Base-by-base conservation (phyloP, 2,888 invertebrate species). In the Zaprionus lineosus region DNA sequence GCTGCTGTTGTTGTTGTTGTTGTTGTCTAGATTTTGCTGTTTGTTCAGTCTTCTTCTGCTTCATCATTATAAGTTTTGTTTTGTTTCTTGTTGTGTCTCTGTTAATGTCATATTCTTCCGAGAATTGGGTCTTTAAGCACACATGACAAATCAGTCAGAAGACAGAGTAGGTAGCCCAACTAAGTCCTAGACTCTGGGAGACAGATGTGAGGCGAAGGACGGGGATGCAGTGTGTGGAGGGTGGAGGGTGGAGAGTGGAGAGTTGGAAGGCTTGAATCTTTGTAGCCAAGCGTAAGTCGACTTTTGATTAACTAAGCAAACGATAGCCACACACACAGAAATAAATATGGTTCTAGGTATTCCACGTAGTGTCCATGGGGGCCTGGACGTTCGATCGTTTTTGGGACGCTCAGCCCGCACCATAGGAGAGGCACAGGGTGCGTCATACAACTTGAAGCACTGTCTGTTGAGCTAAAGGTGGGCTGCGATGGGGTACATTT, bases 231-330 rank as follows among this genome's bases (percentile, higher is more conserved):
- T 21, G 34, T 16, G 11, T 24, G 21, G 12, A 2, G 19, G 21
- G 1, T 21, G 8, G 41, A 15, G 9, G 37, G 33, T 14, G 2
- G 24, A 19, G 29, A 24, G 37, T 24, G 28, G 15, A 18, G 15
- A 21, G 18, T 39, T 11, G 52, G 53, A 67, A 61, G n/a, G n/a
- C n/a, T n/a, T n/a, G n/a, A n/a, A n/a, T n/a, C n/a, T n/a, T n/a
- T n/a, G n/a, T 61, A 51, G 62, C 61, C 67, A 73, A 73, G 51
- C 52, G 48, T 53, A 69, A 69, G 56, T 56, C 52, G 67, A n/a
- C n/a, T n/a, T n/a, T 56, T 66, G 67, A 69, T 69, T 72, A 66
- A 39, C 56, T 56, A 37, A 50, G 34, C 56, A 63, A 63, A 43
- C 44, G 47, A 36, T 34, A 52, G 29, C 11, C 31, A 52, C 12